Evolutionary conservation across 2,113 vertebrate species (phyloP).

Genomic region (Formicarius rufipectus): DNA sequence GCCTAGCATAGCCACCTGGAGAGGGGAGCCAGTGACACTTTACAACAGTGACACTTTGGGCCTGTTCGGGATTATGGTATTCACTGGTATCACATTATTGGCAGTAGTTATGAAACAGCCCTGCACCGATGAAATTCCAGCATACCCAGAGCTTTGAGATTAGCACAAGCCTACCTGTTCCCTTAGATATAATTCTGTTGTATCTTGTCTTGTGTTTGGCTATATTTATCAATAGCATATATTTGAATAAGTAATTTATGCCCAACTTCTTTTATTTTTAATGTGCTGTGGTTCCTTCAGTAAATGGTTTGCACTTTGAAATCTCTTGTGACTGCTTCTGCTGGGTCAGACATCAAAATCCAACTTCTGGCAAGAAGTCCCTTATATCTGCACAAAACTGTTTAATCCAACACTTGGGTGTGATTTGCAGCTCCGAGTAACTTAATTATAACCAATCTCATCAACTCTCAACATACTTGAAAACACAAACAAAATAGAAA

Average conservation of each 20-base stretch:
- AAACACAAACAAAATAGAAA: not conserved
- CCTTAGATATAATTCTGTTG: rapidly evolving
- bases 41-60: not conserved
- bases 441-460: not conserved
- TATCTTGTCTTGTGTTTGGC: not conserved
- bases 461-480: not conserved
- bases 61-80: not conserved
- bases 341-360: not conserved
- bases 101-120: not conserved
- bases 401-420: not conserved
- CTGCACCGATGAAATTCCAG: not conserved
- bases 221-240: not conserved
- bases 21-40: not conserved
- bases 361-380: not conserved
- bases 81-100: not conserved
- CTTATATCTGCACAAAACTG: not conserved
- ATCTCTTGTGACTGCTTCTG: not conserved
- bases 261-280: not conserved
- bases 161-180: not conserved
- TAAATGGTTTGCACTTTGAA: not conserved
- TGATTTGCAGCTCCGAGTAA: not conserved
- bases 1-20: not conserved
- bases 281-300: not conserved
- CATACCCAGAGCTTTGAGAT: not conserved
- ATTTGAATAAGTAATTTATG: not conserved